phyloP scores from a whole-genome alignment of 2,797 vertebrate genomes.

The Tokudaia muenninki region DNA sequence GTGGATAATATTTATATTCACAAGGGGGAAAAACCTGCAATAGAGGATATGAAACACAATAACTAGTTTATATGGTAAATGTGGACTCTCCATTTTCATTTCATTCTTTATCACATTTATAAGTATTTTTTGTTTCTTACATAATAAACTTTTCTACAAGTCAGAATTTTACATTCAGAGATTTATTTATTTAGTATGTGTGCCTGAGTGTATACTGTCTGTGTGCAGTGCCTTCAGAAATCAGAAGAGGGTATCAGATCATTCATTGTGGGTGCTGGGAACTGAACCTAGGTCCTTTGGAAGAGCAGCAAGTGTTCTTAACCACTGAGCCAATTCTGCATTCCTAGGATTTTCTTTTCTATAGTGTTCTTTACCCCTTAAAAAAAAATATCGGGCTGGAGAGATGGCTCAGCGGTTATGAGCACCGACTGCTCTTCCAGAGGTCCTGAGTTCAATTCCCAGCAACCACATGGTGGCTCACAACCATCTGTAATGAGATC shows the following conservation, averaged over 20 bases:
- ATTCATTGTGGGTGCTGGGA: background rate
- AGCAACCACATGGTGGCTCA: no score
- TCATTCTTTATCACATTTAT: conserved; percentile 43
- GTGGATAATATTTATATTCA: background rate
- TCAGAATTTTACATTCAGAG: conserved; percentile 41
- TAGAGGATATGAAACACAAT: background rate
- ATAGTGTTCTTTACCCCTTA: conserved; percentile 6
- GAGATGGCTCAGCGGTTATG: no score
- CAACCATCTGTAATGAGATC: no score
- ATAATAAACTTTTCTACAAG: conserved; percentile 5
- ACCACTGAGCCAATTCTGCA: background rate
- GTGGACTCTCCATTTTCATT: conserved; percentile 31
- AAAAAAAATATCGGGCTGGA: background rate
- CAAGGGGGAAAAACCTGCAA: background rate
- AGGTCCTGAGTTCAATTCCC: no score
- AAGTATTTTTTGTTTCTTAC: conserved; percentile 15
- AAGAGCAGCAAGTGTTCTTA: background rate
- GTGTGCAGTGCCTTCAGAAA: background rate
- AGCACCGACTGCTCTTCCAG: no score
- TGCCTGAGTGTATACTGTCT: background rate
- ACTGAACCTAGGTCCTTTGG: background rate
- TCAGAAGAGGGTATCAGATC: background rate
- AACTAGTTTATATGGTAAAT: conserved; percentile 35
- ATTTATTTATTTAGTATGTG: background rate
- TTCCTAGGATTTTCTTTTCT: conserved; percentile 10